Evolutionary conservation across 2,797 vertebrate genomes (phyloP).

Genomic region (Paratrypauchen microcephalus): DNA sequence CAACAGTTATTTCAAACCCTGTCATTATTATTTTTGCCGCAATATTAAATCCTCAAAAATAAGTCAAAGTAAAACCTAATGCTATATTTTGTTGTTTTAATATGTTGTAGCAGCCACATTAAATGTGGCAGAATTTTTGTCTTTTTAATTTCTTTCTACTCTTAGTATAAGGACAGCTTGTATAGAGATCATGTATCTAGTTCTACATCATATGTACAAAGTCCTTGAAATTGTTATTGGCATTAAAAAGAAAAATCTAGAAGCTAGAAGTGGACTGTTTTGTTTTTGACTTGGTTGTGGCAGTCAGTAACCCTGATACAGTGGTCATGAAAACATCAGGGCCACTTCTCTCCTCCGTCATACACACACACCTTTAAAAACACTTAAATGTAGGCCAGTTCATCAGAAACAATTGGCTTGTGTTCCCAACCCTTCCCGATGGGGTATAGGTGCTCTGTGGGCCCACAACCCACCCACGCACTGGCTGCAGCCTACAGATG

Average conservation of each 20-base stretch:
- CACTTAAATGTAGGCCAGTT: constrained; percentile 30
- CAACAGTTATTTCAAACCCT: not conserved
- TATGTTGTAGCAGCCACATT: not conserved
- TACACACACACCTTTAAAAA: constrained; percentile 27
- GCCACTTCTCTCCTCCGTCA: constrained; percentile 4
- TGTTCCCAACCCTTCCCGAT: constrained; percentile 11
- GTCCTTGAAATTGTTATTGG: not conserved
- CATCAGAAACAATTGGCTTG: constrained; percentile 47
- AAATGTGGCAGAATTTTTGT: not conserved
- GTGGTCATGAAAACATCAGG: constrained; percentile 41
- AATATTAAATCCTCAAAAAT: not conserved
- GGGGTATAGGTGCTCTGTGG: constrained; percentile 29
- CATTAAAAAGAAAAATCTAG: too few relatives aligned
- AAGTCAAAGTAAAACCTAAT: not conserved
- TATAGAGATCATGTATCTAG: not conserved
- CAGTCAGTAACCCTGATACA: constrained; percentile 31
- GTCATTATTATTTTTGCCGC: not conserved
- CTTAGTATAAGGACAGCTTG: not conserved
- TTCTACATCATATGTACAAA: not conserved
- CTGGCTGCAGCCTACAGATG: constrained; percentile 15
- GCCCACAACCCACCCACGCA: constrained; percentile 35
- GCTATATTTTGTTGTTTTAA: not conserved
- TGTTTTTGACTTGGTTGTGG: constrained; percentile 11
- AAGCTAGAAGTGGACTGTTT: not conserved
- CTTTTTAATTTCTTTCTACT: not conserved